Evolutionary conservation across 2,888 invertebrate genomes (phyloP), one percentile per base, ranked within the genome.

Genomic region (Abrostola tripartita): DNA sequence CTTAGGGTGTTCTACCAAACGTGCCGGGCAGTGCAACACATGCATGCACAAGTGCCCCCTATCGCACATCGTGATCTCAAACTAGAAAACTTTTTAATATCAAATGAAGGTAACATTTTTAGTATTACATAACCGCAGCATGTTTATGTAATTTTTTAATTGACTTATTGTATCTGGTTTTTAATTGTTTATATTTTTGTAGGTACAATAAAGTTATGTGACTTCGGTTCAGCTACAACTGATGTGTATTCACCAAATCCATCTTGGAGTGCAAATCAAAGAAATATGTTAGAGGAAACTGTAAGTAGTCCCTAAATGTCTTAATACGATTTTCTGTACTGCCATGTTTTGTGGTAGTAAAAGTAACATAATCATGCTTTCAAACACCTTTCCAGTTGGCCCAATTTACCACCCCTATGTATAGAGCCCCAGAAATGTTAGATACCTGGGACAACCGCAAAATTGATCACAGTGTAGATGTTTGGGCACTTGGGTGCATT

Each of bases 401-500:
- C 51, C 96, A 96, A 84, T 96, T 96, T 82, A 98, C 98, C 35
- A 98, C 98, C 9, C 98, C 98, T 0, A 98, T 98, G 99, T 99
- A 99, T 91, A 96, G 99, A 87, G 98, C 99, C 0, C 99, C 99
- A 38, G 99, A 99, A 95, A 99, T 99, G 97, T 95, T 99, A 72
- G 99, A 99, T 88, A 98, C 99, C 5, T 99, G 99, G 98, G 98
- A 97, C 85, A 99, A 99, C 89, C 97, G 97, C 86, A 97, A 97
- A 70, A 98, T 99, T 76, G 98, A 98, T 62, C 96, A 97, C 74
- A 96, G 97, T 50, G 96, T 97, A 1, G 99, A 99, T 92, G 95
- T 99, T 42, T 99, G 99, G 99, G 99, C 99, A 0, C 94, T 99
- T 11, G 99, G 99, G 7, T 99, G 99, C 90, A 96, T 99, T 73